phyloP scores from a whole-genome alignment of 2,797 vertebrate species.

The Schizopygopsis pylzovi region DNA sequence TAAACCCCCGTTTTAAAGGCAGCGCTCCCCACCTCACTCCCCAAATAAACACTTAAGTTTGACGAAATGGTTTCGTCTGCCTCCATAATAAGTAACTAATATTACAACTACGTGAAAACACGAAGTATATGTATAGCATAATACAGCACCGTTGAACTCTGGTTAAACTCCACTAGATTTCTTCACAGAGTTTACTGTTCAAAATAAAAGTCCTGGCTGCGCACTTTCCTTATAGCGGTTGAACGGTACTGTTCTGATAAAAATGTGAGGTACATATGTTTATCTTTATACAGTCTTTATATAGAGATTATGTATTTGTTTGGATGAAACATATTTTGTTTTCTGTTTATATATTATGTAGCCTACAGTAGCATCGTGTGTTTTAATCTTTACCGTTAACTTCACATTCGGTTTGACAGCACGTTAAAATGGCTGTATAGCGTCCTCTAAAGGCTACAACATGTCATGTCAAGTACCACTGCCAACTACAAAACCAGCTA shows the following conservation, averaged over 20 bases:
- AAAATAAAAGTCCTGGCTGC: conserved; percentile 2
- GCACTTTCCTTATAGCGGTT: not conserved
- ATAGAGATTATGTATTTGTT: not conserved
- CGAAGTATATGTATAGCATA: not conserved
- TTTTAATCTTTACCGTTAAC: not conserved
- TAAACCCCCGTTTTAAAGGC: not conserved
- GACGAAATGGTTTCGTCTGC: not conserved
- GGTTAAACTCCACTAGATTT: not conserved
- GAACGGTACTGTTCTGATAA: not conserved
- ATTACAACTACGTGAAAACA: not conserved
- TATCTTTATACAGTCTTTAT: not conserved
- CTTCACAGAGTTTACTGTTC: not conserved
- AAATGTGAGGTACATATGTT: not conserved
- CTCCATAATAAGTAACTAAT: not conserved
- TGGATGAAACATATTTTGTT: not conserved
- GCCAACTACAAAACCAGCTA: not conserved
- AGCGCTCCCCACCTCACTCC: not conserved
- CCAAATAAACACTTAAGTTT: not conserved
- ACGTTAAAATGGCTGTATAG: not conserved
- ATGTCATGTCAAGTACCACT: not conserved
- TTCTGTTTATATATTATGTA: not conserved
- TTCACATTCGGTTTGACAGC: not conserved
- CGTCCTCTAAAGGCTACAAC: not conserved
- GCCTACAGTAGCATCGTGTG: not conserved
- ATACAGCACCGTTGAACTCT: not conserved